A percentile compares a stretch with the other conserved stretches of the same genome.
phyloP scores from a whole-genome alignment of 2,113 vertebrate genomes.

The Grammatotria lemairii region DNA sequence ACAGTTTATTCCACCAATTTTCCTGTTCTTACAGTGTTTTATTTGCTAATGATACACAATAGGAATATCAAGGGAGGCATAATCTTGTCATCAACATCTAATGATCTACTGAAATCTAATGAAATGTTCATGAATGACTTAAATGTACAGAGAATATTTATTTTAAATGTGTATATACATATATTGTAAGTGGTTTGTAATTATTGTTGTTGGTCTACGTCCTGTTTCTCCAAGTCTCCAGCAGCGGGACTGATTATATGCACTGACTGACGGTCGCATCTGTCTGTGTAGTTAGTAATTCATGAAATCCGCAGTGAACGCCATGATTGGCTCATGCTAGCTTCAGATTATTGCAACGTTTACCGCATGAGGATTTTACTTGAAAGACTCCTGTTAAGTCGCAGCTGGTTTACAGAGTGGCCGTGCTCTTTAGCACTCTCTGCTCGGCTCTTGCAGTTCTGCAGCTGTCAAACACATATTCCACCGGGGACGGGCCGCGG shows the following conservation, averaged over 20 bases:
- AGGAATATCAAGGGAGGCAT: slow-evolving; percentile 1
- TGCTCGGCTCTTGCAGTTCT: background rate
- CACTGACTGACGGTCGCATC: slow-evolving; percentile 41
- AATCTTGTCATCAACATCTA: slow-evolving; percentile 1
- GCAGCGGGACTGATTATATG: slow-evolving; percentile 43
- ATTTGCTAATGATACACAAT: background rate
- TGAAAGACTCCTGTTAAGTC: slow-evolving; percentile 9
- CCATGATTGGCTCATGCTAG: background rate
- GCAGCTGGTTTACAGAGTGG: background rate
- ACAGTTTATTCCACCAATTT: background rate
- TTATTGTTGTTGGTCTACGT: slow-evolving; percentile 16
- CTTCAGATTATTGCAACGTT: background rate
- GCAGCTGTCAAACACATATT: slow-evolving; percentile 20
- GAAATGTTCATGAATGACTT: slow-evolving; percentile 28
- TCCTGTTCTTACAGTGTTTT: background rate
- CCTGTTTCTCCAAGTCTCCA: slow-evolving; percentile 19
- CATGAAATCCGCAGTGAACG: slow-evolving; percentile 14
- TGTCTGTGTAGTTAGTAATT: slow-evolving; percentile 20
- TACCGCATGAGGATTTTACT: slow-evolving; percentile 21
- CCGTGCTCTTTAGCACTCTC: background rate
- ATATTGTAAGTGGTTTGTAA: slow-evolving; percentile 33
- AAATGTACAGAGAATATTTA: slow-evolving; percentile 63
- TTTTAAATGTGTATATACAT: slow-evolving; percentile 42
- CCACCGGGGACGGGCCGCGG: background rate
- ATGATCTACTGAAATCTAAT: background rate